Percentiles rank a stretch among this genome's conserved stretches.
Conservation (phyloP, 2,113 vertebrate genomes). For the Chaetodon trifascialis region DNA sequence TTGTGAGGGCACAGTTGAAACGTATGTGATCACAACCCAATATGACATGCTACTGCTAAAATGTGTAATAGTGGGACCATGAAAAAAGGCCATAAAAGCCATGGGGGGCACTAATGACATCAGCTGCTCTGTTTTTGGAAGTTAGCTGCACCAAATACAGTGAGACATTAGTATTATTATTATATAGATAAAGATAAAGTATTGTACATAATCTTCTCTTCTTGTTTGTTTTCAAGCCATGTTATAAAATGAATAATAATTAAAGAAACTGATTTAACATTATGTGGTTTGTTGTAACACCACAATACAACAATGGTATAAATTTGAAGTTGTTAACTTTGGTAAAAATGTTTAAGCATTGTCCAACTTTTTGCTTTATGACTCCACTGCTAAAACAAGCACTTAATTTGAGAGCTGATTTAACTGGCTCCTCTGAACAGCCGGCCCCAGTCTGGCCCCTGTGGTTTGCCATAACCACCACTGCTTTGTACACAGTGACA, state of each 20-base stretch:
- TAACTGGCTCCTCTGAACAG: neutral
- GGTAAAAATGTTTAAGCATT: neutral
- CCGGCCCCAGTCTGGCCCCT: neutral
- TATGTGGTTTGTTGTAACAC: neutral
- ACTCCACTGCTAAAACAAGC: neutral
- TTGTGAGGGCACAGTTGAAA: neutral
- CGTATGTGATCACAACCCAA: neutral
- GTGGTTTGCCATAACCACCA: neutral
- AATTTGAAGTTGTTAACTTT: neutral
- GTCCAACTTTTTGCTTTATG: neutral
- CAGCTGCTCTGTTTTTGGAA: too few species aligned
- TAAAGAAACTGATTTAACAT: neutral
- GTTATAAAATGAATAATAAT: neutral
- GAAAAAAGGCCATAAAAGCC: neutral
- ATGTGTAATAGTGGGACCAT: neutral
- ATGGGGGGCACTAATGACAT: neutral
- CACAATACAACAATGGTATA: neutral
- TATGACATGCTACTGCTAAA: too few species aligned
- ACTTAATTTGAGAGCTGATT: neutral
- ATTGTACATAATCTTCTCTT: too few species aligned
- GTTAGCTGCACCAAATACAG: too few species aligned
- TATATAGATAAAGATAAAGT: too few species aligned
- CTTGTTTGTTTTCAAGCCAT: too few species aligned
- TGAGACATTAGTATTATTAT: too few species aligned
- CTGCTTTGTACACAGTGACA: neutral